A percentile compares a stretch with the other conserved stretches of the same genome.
phyloP scores from a whole-genome alignment of 2,888 invertebrate species.

The Phengaris arion region DNA sequence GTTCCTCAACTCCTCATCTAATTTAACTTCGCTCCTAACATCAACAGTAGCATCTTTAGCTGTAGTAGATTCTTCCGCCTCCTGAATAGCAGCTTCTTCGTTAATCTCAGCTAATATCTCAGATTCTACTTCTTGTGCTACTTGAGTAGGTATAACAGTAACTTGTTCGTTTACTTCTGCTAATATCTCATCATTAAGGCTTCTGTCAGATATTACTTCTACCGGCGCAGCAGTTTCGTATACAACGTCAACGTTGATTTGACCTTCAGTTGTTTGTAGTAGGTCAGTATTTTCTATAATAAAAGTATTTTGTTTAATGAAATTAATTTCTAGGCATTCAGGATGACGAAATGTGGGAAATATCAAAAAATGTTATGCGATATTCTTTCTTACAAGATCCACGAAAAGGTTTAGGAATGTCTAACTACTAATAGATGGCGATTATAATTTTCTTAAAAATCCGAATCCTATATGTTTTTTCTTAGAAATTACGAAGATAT shows the following conservation, averaged over 20 bases:
- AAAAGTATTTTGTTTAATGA: background rate
- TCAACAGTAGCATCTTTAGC: background rate
- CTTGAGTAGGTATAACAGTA: background rate
- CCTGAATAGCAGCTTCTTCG: background rate
- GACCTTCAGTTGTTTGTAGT: conserved; percentile 36
- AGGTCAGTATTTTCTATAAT: conserved; percentile 36
- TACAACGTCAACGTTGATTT: conserved; percentile 30
- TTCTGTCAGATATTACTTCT: conserved; percentile 32
- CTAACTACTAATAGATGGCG: too few species aligned
- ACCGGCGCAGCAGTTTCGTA: conserved; percentile 31
- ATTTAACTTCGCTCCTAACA: conserved; percentile 22
- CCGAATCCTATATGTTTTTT: too few species aligned
- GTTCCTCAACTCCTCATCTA: conserved; percentile 41
- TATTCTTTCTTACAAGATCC: too few species aligned
- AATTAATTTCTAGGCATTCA: too few species aligned
- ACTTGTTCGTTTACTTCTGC: background rate
- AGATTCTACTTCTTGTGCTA: background rate
- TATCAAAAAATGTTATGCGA: too few species aligned
- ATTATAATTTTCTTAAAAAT: too few species aligned
- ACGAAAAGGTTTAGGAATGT: too few species aligned
- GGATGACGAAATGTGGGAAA: too few species aligned
- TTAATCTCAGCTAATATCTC: background rate
- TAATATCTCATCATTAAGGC: background rate
- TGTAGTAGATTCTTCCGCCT: conserved; percentile 3
- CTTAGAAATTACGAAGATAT: too few species aligned